Base-by-base conservation (phyloP, 2,797 vertebrate species). In the Brotula barbata region DNA sequence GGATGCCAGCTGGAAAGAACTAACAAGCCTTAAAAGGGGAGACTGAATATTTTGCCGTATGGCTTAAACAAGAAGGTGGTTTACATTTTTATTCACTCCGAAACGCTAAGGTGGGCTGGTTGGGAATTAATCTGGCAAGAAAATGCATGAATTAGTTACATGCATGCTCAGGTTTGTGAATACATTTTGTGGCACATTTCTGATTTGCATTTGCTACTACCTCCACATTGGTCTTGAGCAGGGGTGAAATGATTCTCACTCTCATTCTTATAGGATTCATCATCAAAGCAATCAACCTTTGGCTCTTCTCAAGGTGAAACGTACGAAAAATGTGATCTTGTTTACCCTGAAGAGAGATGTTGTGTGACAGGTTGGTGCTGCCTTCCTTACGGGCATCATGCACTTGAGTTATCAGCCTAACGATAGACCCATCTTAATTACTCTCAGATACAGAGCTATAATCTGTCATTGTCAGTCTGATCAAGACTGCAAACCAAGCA, bases 381-480 rank as follows among this genome's bases (percentile, higher is more conserved):
- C 46, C 64, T 75, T 76, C 78, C 71, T 77, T 33, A 40, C 53
- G 57, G 78, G 69, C 82, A 73, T 83, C 67, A 42, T 63, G 79
- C 77, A 81, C 68, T 63, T 69, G 72, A 87, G 85, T 85, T 85
- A 84, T 88, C 87, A 71, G 80, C 57, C 64, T 84, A 81, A 82
- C 81, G 77, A 89, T 80, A 82, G 84, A 85, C 76, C 87, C 80
- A 82, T 92, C 89, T 90, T 92, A 91, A 92, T 92, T 92, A 91
- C 89, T 83, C 75, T 79, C 76, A 68, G 72, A 87, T 80, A 73
- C 79, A 80, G 75, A 60, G 20, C 80, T 68, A 66, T 88, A 79
- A 91, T 90, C 89, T 84, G 78, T 91, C 90, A 85, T 85, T 86
- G 87, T 88, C 86, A 85, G 67, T 62, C 83, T 73, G 81, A 88